Conservation (phyloP, 2,888 invertebrate genomes). For the Xanthostigma xanthostigma region DNA sequence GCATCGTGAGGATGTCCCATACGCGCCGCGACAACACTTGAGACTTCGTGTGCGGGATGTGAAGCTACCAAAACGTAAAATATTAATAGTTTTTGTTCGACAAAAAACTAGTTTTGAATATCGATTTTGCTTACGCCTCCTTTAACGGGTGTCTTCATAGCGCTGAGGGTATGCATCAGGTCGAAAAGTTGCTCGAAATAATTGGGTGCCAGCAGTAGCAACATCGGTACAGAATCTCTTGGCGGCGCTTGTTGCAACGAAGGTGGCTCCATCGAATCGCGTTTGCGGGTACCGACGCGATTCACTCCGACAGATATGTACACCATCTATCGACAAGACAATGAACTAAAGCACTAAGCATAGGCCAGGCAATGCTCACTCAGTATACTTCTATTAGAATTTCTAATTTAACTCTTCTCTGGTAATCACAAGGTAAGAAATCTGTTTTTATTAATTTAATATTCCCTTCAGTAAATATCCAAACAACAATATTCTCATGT, state of each 20-base stretch:
- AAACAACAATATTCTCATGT: no score
- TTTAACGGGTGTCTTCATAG: slow-evolving; percentile 65
- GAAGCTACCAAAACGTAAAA: no score
- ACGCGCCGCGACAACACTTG: slow-evolving; percentile 80
- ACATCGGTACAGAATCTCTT: slow-evolving; percentile 70
- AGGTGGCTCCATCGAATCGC: slow-evolving; percentile 66
- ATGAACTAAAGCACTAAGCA: slow-evolving; percentile 1
- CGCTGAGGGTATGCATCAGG: slow-evolving; percentile 78
- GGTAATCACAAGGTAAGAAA: no score
- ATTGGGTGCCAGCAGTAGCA: slow-evolving; percentile 66
- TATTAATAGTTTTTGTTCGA: no score
- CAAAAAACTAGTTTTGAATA: background rate
- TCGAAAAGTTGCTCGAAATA: slow-evolving; percentile 86
- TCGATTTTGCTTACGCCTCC: slow-evolving; percentile 37
- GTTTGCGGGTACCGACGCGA: slow-evolving; percentile 35
- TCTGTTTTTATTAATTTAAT: no score
- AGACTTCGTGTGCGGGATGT: slow-evolving; percentile 69
- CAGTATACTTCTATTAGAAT: no score
- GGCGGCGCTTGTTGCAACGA: slow-evolving; percentile 78
- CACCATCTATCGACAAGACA: slow-evolving; percentile 43
- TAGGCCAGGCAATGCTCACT: no score
- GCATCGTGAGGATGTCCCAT: slow-evolving; percentile 85
- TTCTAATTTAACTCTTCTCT: no score
- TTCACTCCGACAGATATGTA: slow-evolving; percentile 81
- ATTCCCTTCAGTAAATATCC: no score